Evolutionary conservation across 2,888 invertebrate genomes (phyloP), one percentile per base, ranked within the genome.

Genomic region (Mesoligia furuncula): DNA sequence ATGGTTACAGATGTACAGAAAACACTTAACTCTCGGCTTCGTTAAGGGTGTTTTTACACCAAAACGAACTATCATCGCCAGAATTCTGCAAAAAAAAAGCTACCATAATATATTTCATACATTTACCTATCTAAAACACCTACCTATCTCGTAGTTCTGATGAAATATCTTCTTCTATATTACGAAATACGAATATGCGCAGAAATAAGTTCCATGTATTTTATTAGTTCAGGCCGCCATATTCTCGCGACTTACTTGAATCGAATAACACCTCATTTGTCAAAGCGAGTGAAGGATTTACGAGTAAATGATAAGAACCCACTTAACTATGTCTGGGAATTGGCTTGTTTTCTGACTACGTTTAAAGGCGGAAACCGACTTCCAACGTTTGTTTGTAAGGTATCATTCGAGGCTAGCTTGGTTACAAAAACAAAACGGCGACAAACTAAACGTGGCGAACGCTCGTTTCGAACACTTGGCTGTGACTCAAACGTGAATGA

Each of bases 201-300:
- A 51, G 79, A 79, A 83, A 79, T 79, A 79, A 59, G 68, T 64
- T 54, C 36, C 51, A 65, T 73, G 73, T 79, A 72, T 59, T 68
- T 74, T 65, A 74, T 75, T 70, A 80, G 31, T 75, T 62, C 27
- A 69, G 24, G 20, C 36, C 61, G 57, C 66, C 61, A 75, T 85
- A 75, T 80, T 75, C 36, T 51, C 62, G 31, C 66, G 70, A 75
- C 66, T 82, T 70, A 80, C 66, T 84, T 67, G 75, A 82, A 84
- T 84, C 75, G 73, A 84, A 67, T 84, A 84, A 82, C 81, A 84
- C 81, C 81, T 82, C 75, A 85, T 82, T 82, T 82, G 81, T 82
- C 85, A 82, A 65, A 79, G 57, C 57, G 17, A 71, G n/a, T 67
- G 81, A 82, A 70, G 85, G 75, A 84, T 84, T 82, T 84, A 82